Conservation (phyloP, 2,113 vertebrate species). For the Phycodurus eques region DNA sequence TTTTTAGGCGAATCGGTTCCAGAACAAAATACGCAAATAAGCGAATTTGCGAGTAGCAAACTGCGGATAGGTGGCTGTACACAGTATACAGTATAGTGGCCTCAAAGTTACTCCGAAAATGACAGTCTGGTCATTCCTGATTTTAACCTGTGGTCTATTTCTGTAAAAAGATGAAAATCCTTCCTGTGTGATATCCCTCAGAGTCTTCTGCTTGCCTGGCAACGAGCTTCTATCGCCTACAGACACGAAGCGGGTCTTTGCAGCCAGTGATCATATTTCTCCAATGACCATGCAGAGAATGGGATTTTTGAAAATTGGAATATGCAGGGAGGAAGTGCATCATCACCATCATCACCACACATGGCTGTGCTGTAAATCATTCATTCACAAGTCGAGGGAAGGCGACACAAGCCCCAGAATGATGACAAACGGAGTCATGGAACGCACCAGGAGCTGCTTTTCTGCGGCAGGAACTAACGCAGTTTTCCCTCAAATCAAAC, state of each 20-base stretch:
- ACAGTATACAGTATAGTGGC: no score
- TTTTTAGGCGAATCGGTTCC: no score
- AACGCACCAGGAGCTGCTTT: background rate
- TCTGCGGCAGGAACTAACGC: background rate
- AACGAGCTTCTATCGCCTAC: background rate
- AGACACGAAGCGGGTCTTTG: background rate
- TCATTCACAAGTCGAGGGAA: constrained; percentile 3
- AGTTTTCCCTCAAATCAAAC: constrained; percentile 4
- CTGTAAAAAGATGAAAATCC: background rate
- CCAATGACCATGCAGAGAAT: background rate
- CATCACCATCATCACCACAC: constrained; percentile 5
- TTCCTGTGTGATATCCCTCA: constrained; percentile 2
- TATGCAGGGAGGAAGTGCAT: background rate
- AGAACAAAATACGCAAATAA: no score
- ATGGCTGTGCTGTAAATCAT: background rate
- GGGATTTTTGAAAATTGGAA: background rate
- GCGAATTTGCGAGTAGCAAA: no score
- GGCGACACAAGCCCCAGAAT: background rate
- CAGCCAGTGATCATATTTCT: background rate
- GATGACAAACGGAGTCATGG: background rate
- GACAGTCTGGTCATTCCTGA: background rate
- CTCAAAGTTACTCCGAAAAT: background rate
- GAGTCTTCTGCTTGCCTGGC: background rate
- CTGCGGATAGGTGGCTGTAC: no score
- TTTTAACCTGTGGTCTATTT: background rate